Evolutionary conservation across 1,140 invertebrate genomes (phyloP), one percentile per base, ranked within the genome.

Genomic region (Venturia canescens): DNA sequence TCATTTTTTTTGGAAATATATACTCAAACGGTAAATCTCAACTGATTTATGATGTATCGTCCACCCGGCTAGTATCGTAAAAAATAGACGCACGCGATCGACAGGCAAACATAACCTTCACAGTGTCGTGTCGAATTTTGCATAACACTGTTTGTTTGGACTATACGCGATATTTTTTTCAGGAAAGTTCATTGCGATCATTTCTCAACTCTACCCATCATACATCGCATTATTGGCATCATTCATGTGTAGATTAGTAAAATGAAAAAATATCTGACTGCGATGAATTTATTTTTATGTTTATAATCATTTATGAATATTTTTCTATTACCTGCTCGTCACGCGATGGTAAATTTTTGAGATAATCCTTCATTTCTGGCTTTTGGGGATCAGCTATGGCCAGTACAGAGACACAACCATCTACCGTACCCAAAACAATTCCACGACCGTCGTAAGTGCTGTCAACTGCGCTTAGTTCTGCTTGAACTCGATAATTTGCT

Each of bases 391-490:
- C 98, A 0, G 97, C 96, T 85, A 99, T 97, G 16, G 96, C 96
- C 38, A 99, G 90, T n/a, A 98, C 95, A 1, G 97, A 97, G 48
- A 99, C 93, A 88, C 97, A 98, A 9, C 98, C 98, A 89, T 99
- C 98, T 7, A 98, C 96, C 0, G 97, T 98, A 0, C 97, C 98
- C 27, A 99, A 92, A 1, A 98, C 96, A 38, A 99, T 93, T 66
- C 94, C 95, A 86, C 92, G 95, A 9, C 98, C 97, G 88, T 97
- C 96, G 60, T 94, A 94, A 9, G 96, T 97, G 83, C 96, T 96
- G 81, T 96, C 95, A 53, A 98, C 95, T 0, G 96, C 96, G 81
- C 95, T 98, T 69, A 98, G 92, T 92, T 99, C 98, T 3, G 98
- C 97, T 86, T 97, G 97, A 0, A 98, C 95, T 83, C 97, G 93